Conservation (phyloP, 37 sponge, comb jelly and placozoan genomes). For the Cladorhizidae sp. region DNA sequence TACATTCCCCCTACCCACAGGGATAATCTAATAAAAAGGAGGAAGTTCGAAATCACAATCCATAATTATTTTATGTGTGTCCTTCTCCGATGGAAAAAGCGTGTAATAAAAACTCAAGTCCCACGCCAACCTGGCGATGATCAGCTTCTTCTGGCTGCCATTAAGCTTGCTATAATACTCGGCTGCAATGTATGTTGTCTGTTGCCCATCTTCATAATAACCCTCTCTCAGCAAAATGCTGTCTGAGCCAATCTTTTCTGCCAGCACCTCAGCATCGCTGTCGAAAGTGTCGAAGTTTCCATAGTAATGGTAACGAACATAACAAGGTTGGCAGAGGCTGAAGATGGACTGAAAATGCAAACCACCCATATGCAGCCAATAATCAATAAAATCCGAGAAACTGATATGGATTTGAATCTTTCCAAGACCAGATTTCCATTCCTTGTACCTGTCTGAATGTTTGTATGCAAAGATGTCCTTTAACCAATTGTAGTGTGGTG, state of each 20-base stretch:
- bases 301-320: constrained; percentile 25
- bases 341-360: constrained; percentile 25
- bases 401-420: not conserved
- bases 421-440: not conserved
- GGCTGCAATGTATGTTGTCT: not conserved
- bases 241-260: not conserved
- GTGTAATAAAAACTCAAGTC: constrained; percentile 27
- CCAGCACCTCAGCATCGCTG: constrained; percentile 17
- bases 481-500: constrained; percentile 38
- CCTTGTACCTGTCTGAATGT: not conserved
- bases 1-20: too few relatives aligned
- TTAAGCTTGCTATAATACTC: not conserved
- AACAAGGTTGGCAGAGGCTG: constrained; percentile 28
- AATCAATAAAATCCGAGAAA: constrained; percentile 23
- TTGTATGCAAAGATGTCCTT: not conserved
- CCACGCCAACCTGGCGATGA: not conserved
- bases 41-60: constrained; percentile 5
- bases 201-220: constrained; percentile 6
- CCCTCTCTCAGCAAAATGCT: not conserved
- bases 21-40: too few relatives aligned
- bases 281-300: constrained; percentile 32
- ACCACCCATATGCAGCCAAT: constrained; percentile 5
- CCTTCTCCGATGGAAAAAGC: constrained; percentile 11
- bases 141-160: not conserved
- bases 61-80: constrained; percentile 20